Evolutionary conservation across 23 tunicate genomes (phyloP), one percentile per base, ranked within the genome.

Genomic region (Aplidium turbinatum): DNA sequence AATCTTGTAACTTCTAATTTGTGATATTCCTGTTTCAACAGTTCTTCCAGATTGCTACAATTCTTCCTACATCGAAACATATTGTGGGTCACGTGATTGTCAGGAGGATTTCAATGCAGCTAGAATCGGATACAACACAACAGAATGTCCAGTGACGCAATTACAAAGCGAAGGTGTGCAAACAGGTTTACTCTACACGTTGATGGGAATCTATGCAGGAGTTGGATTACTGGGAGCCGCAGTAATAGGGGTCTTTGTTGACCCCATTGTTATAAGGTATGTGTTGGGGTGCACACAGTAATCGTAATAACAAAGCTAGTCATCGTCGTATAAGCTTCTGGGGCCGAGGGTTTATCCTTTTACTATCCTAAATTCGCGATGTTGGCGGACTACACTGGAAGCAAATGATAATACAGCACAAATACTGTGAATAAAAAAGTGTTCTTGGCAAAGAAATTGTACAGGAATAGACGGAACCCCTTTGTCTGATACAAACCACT

Each of bases 161-260:
- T 30, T 27, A 1, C 35, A 63, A 20, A 30, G 66, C 45, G 67
- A 61, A n/a, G 58, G 69, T 4, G 78, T 78, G 24, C 32, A 48
- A 9, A 54, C 73, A 0, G 35, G 2, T 3, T 65, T 79, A 1
- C 34, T 87, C 16, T 94, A 87, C 78, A 72, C 35, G 21, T 63
- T 94, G 42, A 94, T 94, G 99, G 99, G 99, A 5, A 87, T 82
- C 40, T 94, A 87, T 35, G 58, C 90, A 2, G 99, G 55, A 0
- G 63, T 73, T 7, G 99, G 94, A 13, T 65, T 86, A 19, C 2
- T 77, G 7, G 99, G 97, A 0, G 77, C 94, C 0, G 64, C 68
- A 18, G 48, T 84, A 9, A 55, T 84, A 30, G 99, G 76, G 0
- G 0, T 87, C 29, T 77, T 83, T 27, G 94, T 94, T 0, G 99